Evolutionary conservation across 2,888 invertebrate genomes (phyloP), one percentile per base, ranked within the genome.

Genomic region (Loripinus fragilis): DNA sequence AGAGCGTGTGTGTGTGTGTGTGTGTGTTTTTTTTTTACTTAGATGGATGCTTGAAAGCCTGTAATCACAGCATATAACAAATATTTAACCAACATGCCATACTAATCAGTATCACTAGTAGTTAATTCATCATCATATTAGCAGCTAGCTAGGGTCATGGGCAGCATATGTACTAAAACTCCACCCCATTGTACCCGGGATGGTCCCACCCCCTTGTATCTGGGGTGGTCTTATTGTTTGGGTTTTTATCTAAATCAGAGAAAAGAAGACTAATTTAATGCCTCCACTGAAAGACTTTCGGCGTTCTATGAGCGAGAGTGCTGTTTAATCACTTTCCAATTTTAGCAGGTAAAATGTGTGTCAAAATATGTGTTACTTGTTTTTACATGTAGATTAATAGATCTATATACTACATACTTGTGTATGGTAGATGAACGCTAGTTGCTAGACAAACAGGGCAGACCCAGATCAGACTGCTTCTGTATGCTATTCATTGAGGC

Each of bases 231-330:
- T 17, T 8, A 12, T 35, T 41, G 30, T 28, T 30, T 50, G 15
- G 23, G 38, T 50, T 74, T 60, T 70, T 83, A 67, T 83, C 70
- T 78, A 74, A 74, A 68, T 66, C 76, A 83, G 83, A 81, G 78
- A 67, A 12, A 67, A 81, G 66, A 60, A 74, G 72, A 80, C 75
- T 67, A 83, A 83, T 74, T 86, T 87, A n/a, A 85, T 87, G 85
- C 87, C 86, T 60, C 87, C 87, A 42, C 74, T 87, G 55, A 73
- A 78, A 75, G 83, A 84, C 41, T 65, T 86, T 33, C 83, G 84
- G 70, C 81, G 87, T 33, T 87, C 87, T 30, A 80, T 87, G 76
- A 87, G 87, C 45, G 87, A 87, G 67, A 84, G 78, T 71, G 79
- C 84, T 20, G 79, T 84, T 8, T 84, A 81, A 65, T 30, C 1